Evolutionary conservation across 2,113 vertebrate genomes (phyloP).

Genomic region (Crotalus horridus): DNA sequence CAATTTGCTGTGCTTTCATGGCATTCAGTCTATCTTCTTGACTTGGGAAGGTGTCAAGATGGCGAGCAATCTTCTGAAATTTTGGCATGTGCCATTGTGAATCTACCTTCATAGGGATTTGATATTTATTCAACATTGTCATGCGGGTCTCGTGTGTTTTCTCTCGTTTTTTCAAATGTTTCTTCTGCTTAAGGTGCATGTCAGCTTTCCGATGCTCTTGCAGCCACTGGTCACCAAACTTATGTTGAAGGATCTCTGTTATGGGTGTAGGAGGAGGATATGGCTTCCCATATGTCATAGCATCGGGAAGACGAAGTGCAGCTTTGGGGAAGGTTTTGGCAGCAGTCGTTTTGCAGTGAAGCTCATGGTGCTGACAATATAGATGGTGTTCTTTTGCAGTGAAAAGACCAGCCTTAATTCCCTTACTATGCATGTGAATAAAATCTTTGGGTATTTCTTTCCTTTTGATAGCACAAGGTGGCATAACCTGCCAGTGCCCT

Average conservation of each 20-base stretch:
- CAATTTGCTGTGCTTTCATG: accelerated
- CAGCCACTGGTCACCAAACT: constrained; percentile 21
- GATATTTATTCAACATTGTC: background rate
- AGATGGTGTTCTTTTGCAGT: accelerated
- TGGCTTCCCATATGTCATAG: accelerated
- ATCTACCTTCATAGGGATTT: background rate
- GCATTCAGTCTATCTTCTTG: accelerated
- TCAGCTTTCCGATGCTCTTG: background rate
- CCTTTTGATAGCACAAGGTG: accelerated
- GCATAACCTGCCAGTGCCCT: accelerated
- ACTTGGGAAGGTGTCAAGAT: background rate
- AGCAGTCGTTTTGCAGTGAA: accelerated
- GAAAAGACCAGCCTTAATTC: accelerated
- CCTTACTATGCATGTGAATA: accelerated
- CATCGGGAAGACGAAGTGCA: accelerated
- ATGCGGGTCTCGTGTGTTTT: accelerated
- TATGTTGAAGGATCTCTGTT: constrained; percentile 19
- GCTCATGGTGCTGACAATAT: accelerated
- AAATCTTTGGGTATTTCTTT: background rate
- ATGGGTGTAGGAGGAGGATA: background rate
- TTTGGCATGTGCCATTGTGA: background rate
- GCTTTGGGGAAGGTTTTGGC: background rate
- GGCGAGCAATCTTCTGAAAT: background rate
- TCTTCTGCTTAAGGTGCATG: background rate
- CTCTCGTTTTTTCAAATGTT: background rate